Base-by-base conservation (phyloP, 2,888 invertebrate genomes). In the Apotomis turbidana region DNA sequence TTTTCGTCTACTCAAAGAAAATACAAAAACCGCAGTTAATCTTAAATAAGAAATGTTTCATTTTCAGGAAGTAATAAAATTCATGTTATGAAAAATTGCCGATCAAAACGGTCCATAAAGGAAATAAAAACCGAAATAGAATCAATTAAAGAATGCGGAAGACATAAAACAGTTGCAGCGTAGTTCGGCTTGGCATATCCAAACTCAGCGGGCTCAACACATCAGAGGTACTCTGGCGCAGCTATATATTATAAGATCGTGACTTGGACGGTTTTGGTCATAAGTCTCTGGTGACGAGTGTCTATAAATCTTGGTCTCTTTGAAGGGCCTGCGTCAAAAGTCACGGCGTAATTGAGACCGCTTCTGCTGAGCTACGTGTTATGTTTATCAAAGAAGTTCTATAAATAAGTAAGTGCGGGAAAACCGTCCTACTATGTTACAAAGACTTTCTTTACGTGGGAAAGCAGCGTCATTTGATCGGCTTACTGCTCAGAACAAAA, bases 71-170 rank as follows among this genome's bases (percentile, higher is more conserved):
- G 83, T 77, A 68, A 79, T 86, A 82, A 84, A 84, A 78, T 46
- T 74, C 74, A 75, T 76, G 76, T 79, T 80, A 82, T 81, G 79
- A 80, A 79, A 81, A 80, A 77, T 79, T 78, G 74, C 74, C 80
- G 78, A 84, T 81, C 79, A 79, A 83, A 83, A 79, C 79, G 79
- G 75, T 80, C 81, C 81, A 82, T 86, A 83, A 86, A 85, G 73
- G 83, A 85, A 81, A 87, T 85, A 83, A 84, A 85, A 81, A 81
- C 83, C 77, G 76, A 86, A 90, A 89, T 89, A 90, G 88, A 86
- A 79, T 78, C 80, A 86, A 88, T 87, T 81, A 79, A 83, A 85
- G 88, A 87, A 89, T 84, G 86, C 89, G 90, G 90, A 90, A 90
- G 90, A 90, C 81, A 86, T 86, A 85, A 87, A 89, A 79, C 87